phyloP scores from a whole-genome alignment of 2,797 vertebrate genomes.

The Emydoidea blandingii region DNA sequence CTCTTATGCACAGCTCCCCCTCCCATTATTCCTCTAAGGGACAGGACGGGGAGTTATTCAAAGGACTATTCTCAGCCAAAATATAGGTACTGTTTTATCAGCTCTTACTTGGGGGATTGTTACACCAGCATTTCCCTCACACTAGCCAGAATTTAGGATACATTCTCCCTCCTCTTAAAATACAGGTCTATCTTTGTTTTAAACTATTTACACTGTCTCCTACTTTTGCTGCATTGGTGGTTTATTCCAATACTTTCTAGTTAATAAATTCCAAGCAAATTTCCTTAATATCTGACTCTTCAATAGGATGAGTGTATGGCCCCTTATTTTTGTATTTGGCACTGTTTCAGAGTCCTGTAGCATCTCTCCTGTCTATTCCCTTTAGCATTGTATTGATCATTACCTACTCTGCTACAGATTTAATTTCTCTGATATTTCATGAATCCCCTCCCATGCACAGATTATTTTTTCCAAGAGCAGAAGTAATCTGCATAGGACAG shows the following conservation, averaged over 20 bases:
- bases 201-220: constrained; percentile 54
- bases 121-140: constrained; percentile 12
- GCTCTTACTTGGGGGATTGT: not conserved
- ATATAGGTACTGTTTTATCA: not conserved
- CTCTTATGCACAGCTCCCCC: not conserved
- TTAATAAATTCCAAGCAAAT: constrained; percentile 46
- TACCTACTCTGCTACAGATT: not conserved
- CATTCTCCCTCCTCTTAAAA: not conserved
- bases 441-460: not conserved
- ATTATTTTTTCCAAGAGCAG: constrained; percentile 8
- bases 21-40: not conserved
- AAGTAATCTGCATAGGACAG: constrained; percentile 16
- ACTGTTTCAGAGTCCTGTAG: not conserved
- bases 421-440: constrained; percentile 4
- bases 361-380: not conserved
- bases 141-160: not conserved
- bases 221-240: constrained; percentile 1
- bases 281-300: not conserved
- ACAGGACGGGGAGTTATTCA: not conserved
- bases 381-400: not conserved
- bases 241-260: not conserved
- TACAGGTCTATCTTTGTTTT: constrained; percentile 46
- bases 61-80: not conserved
- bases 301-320: not conserved
- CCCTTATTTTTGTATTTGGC: not conserved